Base-by-base conservation (phyloP, 2,888 invertebrate genomes). In the Zhuqinia jingwanae region DNA sequence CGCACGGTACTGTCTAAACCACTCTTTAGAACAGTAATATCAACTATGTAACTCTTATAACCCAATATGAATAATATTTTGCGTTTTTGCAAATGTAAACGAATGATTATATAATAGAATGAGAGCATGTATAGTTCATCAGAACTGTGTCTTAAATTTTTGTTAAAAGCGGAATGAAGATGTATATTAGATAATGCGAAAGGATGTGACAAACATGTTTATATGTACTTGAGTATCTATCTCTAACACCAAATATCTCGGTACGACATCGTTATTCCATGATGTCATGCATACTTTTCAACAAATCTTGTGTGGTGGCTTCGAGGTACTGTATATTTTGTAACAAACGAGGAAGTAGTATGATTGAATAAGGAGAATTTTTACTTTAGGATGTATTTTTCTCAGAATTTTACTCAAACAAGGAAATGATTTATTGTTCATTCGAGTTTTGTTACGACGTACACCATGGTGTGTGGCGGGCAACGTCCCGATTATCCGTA, bases 371-470 rank as follows among this genome's bases (percentile, higher is more conserved):
- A 25, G 3, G 42, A 22, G 20, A 11, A 22, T 45, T 45, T 70
- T 70, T 45, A 10, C 63, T 8, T 15, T 58, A 25, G 17, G 25
- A 36, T 36, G 36, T 6, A 36, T 20, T 58, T 63, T 63, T 10
- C n/a, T 27, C 30, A 53, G 75, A 75, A 56, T 36, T 76, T 56
- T 8, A 56, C 20, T 56, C 76, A 56, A 20, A 1, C 36, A n/a
- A 25, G 36, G 36, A 76, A 76, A 76, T 56, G 56, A 53, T 76
- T 53, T 68, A 68, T 68, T 68, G 65, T 68, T 42, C 42, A 36
- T 8, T 36, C 5, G 36, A 36, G 8, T n/a, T n/a, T n/a, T n/a
- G n/a, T n/a, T n/a, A n/a, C n/a, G n/a, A n/a, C n/a, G n/a, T n/a
- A n/a, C n/a, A n/a, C n/a, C n/a, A n/a, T n/a, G n/a, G n/a, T n/a